Evolutionary conservation across 1,140 invertebrate species (phyloP).

Genomic region (Hermetia illucens): DNA sequence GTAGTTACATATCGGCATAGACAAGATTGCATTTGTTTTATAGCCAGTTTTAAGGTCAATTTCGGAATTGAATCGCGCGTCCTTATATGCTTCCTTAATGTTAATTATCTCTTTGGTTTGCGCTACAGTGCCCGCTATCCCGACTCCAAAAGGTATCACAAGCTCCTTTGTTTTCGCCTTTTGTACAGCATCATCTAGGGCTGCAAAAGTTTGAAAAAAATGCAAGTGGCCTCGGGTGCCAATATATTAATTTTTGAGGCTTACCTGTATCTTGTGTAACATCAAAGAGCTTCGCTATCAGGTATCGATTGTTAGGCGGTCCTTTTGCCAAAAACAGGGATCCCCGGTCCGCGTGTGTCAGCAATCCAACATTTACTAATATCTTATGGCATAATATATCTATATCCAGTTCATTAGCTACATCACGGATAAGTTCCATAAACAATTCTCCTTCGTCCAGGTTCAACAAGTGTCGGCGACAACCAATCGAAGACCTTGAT

Average conservation of each 20-base stretch:
- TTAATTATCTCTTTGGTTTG: constrained; percentile 78
- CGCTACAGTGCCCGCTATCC: constrained; percentile 79
- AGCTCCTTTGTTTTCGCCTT: constrained; percentile 64
- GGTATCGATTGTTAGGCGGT: constrained; percentile 52
- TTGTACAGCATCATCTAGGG: constrained; percentile 59
- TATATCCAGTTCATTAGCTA: constrained; percentile 86
- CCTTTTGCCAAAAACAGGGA: constrained; percentile 79
- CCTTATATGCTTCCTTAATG: constrained; percentile 82
- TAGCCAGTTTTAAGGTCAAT: constrained; percentile 87
- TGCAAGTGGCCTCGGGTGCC: too few species aligned
- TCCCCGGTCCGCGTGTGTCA: constrained; percentile 76
- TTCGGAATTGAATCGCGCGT: constrained; percentile 70
- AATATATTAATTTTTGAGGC: constrained; percentile 6
- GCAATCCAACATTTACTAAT: constrained; percentile 73
- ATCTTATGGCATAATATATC: constrained; percentile 90
- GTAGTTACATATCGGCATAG: constrained; percentile 91
- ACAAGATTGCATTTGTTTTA: constrained; percentile 78
- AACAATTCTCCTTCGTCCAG: constrained; percentile 70
- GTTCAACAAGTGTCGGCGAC: constrained; percentile 41
- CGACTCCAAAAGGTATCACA: constrained; percentile 76
- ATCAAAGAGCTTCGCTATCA: constrained; percentile 84
- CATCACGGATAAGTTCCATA: constrained; percentile 86
- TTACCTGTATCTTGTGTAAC: constrained; percentile 73
- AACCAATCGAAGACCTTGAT: constrained; percentile 32
- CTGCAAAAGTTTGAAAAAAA: constrained; percentile 21